These are phyloP conservation scores for Ypsolopha sequella DNA, from an alignment of 2,888 invertebrate species.

Conservation along the genomic window DNA sequence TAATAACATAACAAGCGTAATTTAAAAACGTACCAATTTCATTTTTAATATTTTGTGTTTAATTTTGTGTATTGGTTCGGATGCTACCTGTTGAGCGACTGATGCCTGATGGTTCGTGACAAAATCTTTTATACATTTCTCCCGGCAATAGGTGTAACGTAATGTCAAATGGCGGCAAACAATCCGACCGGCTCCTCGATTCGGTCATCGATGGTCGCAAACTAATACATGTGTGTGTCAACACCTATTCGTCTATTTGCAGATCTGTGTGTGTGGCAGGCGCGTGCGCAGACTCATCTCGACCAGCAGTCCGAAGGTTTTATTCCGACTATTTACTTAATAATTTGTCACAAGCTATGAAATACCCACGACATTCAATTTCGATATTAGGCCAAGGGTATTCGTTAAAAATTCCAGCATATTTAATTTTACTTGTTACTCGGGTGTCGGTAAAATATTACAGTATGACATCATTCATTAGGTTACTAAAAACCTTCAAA, in stretches of 20 bases:
- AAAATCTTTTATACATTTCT: constrained; percentile 62
- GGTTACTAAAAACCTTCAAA: not conserved
- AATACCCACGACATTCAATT: constrained; percentile 14
- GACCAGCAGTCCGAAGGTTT: constrained; percentile 27
- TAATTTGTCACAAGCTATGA: constrained; percentile 34
- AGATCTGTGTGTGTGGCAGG: constrained; percentile 15
- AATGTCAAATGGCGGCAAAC: constrained; percentile 47
- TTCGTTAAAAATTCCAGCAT: not conserved
- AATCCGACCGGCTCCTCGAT: constrained; percentile 43
- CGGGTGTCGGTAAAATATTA: not conserved
- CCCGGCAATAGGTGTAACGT: constrained; percentile 35
- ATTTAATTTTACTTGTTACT: not conserved
- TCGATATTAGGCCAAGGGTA: constrained; percentile 13
- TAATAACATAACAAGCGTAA: constrained; percentile 2
- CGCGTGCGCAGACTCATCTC: constrained; percentile 11
- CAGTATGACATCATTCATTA: not conserved
- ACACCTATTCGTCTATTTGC: constrained; percentile 2
- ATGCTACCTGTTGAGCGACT: constrained; percentile 48
- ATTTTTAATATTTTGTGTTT: constrained; percentile 34
- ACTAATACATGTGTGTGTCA: constrained; percentile 4
- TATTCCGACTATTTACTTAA: constrained; percentile 32
- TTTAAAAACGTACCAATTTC: constrained; percentile 47
- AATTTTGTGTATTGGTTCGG: constrained; percentile 23
- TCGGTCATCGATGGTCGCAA: constrained; percentile 40
- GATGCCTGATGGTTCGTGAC: constrained; percentile 34